Evolutionary conservation across 1,140 invertebrate genomes (phyloP).

Genomic region (Brachystomella parvula): DNA sequence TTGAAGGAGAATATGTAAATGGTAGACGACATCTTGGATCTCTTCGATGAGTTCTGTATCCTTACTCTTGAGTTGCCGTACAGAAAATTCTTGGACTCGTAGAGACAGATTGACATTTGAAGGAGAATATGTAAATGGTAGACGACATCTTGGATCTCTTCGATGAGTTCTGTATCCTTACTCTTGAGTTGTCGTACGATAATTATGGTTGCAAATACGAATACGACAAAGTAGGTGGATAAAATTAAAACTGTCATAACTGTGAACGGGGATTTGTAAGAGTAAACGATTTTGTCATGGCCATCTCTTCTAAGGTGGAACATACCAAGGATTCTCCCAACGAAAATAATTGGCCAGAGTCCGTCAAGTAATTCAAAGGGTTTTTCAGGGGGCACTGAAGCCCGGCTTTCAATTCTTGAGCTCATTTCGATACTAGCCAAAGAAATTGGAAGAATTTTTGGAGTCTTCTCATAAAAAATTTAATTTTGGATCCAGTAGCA

Average conservation of each 20-base stretch:
- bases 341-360: constrained; percentile 17
- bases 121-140: constrained; percentile 22
- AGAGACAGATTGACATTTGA: constrained; percentile 19
- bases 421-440: too few relatives aligned
- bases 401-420: neutral
- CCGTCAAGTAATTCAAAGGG: neutral
- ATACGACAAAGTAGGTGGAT: constrained; percentile 1
- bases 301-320: constrained; percentile 14
- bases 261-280: neutral
- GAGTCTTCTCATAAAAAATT: neutral
- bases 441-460: too few relatives aligned
- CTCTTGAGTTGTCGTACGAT: constrained; percentile 2
- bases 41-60: constrained; percentile 13
- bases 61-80: neutral
- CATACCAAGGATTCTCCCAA: constrained; percentile 15
- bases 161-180: neutral
- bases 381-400: neutral
- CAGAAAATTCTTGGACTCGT: constrained; percentile 12
- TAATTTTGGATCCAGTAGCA: neutral
- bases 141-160: constrained; percentile 21
- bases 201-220: constrained; percentile 17
- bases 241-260: neutral
- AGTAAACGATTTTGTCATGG: neutral
- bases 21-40: constrained; percentile 23
- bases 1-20: constrained; percentile 17